These are phyloP conservation scores for Sphenopsis melanotis DNA, from an alignment of 2,797 vertebrate species.

Conservation along the genomic window DNA sequence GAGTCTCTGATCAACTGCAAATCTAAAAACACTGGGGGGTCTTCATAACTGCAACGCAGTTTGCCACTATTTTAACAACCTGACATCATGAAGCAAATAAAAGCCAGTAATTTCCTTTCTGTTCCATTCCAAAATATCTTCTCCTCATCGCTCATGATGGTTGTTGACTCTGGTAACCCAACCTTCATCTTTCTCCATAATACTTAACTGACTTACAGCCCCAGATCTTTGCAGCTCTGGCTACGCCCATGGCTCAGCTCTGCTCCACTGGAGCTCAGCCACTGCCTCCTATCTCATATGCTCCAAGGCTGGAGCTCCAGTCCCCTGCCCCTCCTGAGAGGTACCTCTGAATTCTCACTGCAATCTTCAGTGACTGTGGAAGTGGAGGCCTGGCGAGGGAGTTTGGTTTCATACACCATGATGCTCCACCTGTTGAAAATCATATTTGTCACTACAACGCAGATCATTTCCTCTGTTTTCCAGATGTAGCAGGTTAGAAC, in stretches of 20 bases:
- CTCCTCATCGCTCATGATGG: background rate
- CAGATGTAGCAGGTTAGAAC: background rate
- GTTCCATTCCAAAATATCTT: background rate
- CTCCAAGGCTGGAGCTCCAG: background rate
- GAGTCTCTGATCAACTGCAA: background rate
- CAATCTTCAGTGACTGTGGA: slow-evolving; percentile 86
- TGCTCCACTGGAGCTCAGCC: background rate
- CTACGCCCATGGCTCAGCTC: background rate
- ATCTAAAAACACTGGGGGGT: background rate
- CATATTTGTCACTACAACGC: background rate
- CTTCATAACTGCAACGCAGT: background rate
- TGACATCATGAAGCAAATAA: background rate
- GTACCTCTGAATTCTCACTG: slow-evolving; percentile 92
- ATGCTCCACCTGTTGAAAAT: slow-evolving; percentile 88
- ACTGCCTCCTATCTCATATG: background rate
- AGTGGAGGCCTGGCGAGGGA: slow-evolving; percentile 83
- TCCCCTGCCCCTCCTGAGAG: background rate
- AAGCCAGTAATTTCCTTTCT: background rate
- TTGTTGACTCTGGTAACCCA: background rate
- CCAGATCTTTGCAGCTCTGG: background rate
- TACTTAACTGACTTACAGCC: background rate
- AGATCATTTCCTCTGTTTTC: background rate
- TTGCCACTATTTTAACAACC: background rate
- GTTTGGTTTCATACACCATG: slow-evolving; percentile 96
- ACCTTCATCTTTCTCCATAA: background rate